Conservation (phyloP, 2,888 invertebrate genomes). For the Dascillus cervinus region DNA sequence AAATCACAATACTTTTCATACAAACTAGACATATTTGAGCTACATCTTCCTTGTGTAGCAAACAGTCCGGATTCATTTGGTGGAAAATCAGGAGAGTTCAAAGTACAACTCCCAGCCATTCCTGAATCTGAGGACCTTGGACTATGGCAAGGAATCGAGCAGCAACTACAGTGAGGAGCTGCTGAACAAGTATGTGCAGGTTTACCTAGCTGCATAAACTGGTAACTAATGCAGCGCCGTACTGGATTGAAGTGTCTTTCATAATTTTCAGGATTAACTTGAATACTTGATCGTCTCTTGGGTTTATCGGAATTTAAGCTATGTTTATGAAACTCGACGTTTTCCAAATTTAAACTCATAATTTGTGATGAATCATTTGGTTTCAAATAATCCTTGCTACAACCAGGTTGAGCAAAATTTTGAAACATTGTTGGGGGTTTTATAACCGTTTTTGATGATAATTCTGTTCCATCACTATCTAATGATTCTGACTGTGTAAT, state of each 20-base stretch:
- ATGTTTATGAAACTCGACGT: constrained; percentile 43
- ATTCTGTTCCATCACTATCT: constrained; percentile 25
- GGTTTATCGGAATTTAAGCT: constrained; percentile 56
- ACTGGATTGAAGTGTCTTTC: constrained; percentile 23
- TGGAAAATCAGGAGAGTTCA: constrained; percentile 62
- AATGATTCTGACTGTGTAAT: constrained; percentile 25
- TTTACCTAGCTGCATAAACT: constrained; percentile 36
- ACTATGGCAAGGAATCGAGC: constrained; percentile 42
- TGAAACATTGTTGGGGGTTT: constrained; percentile 56
- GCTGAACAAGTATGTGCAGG: constrained; percentile 11
- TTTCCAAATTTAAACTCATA: constrained; percentile 33
- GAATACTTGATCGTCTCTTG: constrained; percentile 39
- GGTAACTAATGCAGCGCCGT: constrained; percentile 46
- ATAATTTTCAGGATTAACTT: constrained; percentile 24
- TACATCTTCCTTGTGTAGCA: constrained; percentile 24
- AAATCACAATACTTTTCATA: constrained; percentile 28
- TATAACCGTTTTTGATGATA: constrained; percentile 32
- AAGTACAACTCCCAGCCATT: constrained; percentile 73
- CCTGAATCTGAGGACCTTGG: constrained; percentile 77
- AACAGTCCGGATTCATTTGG: constrained; percentile 20
- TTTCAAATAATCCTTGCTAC: constrained; percentile 11
- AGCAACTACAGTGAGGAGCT: constrained; percentile 28
- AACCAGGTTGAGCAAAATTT: constrained; percentile 28
- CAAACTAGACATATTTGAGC: constrained; percentile 26
- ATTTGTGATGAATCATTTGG: constrained; percentile 13